Base-by-base conservation (phyloP, 2,888 invertebrate genomes). In the Nudaria mundana region DNA sequence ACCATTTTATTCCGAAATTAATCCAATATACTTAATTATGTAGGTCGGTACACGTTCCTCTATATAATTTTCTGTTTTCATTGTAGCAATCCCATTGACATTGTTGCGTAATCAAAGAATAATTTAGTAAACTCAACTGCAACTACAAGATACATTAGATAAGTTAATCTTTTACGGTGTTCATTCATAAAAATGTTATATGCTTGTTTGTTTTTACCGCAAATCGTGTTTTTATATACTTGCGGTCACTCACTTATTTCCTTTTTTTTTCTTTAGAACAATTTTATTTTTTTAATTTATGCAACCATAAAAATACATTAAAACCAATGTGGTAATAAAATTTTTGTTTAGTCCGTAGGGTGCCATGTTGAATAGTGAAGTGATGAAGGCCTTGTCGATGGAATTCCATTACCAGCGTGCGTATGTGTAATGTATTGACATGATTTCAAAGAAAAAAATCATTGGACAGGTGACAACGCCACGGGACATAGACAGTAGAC, bases 311-410 rank as follows among this genome's bases (percentile, higher is more conserved):
- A 63, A 62, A 51, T 48, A 59, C 61, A 60, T 57, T 60, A 58
- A 77, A 74, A 74, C 61, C 60, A 52, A 59, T 62, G 61, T 48
- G 63, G 56, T 64, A 70, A 68, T 73, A 75, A 72, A 71, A 66
- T 61, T 65, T 72, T 71, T 69, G 70, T 69, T 65, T 63, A 64
- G 59, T 32, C 71, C 47, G 56, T 63, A 59, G 72, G 68, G 67
- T 58, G 71, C 60, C 66, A 50, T 44, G 61, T 44, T 54, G 45
- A 49, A 53, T 69, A 77, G 77, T 66, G 74, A 55, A 51, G 76
- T 37, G 58, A 45, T 40, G 52, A 53, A 53, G 39, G n/a, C 36
- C 47, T 44, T 56, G 52, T 60, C 53, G 59, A 53, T 57, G 49
- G 44, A 56, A 50, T 54, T 51, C 42, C 39, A 47, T 48, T 43